Base-by-base conservation (phyloP, 2,113 vertebrate species). In the Pelmatolapia mariae region DNA sequence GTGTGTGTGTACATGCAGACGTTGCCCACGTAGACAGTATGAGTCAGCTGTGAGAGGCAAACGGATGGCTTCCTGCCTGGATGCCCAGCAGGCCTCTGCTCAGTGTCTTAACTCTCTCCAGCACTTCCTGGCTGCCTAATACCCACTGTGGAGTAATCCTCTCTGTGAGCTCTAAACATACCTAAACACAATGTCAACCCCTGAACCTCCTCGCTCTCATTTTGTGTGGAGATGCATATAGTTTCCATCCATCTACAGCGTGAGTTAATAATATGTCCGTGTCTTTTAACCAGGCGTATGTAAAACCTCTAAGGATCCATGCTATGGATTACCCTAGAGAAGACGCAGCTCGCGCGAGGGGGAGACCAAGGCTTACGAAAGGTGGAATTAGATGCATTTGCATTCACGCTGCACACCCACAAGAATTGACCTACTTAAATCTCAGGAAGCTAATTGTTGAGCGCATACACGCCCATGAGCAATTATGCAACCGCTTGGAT, bases 91-190 rank as follows among this genome's bases (percentile, higher is more conserved):
- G 89, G 90, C 73, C 53, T 73, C 61, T 89, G 82, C 91, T 78
- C 82, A 5, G 91, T 87, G 81, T 90, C 89, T 91, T 80, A 95
- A 95, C 89, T 91, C 88, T 91, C 87, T 90, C 89, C 94, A 95
- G 93, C 91, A 89, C 85, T 79, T 93, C 78, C 87, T 87, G 43
- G 78, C 87, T 84, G 81, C 80, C 54, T 83, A 22, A 91, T 84
- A 68, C 78, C 86, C 80, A 78, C 88, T 86, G 71, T 84, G 82
- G 76, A 85, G 80, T 78, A 83, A 71, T 87, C 86, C 54, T 56
- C 78, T 87, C 88, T 24, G 53, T 68, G 59, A 43, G 88, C 56
- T 88, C 56, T 31, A 15, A 87, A 80, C 73, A 76, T 59, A 78
- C 84, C 83, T 86, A 81, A 79, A 85, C 82, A 50, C 63, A 82